These are phyloP conservation scores for Trichomalopsis sarcophagae DNA, from an alignment of 1,140 invertebrate species.

Conservation along the genomic window DNA sequence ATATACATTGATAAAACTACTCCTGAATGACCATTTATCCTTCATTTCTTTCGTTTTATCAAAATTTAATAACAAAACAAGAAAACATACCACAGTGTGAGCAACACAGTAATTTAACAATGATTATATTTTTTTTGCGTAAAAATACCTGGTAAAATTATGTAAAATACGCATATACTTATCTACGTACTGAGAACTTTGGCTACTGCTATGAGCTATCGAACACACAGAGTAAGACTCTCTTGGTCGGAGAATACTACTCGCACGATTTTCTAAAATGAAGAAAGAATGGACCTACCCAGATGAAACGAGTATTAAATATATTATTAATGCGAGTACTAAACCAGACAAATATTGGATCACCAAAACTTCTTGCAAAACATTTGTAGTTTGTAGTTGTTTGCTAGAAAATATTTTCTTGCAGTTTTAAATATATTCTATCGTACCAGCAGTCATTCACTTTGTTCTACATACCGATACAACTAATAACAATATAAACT, in stretches of 20 bases:
- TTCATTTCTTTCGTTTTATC: constrained; percentile 40
- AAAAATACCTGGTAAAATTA: constrained; percentile 52
- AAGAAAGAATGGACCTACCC: constrained; percentile 44
- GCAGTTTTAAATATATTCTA: constrained; percentile 14
- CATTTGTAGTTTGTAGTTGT: not conserved
- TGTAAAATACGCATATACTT: constrained; percentile 52
- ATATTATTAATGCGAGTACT: constrained; percentile 29
- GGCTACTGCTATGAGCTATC: constrained; percentile 66
- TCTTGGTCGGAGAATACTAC: constrained; percentile 44
- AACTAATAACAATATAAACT: constrained; percentile 38
- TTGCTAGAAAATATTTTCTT: constrained; percentile 9
- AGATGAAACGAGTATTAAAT: constrained; percentile 42
- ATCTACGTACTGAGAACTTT: constrained; percentile 60
- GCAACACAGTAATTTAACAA: constrained; percentile 50
- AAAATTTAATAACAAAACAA: constrained; percentile 52
- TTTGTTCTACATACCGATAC: constrained; percentile 27
- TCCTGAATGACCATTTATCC: constrained; percentile 24
- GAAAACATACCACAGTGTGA: constrained; percentile 51
- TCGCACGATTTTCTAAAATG: constrained; percentile 30
- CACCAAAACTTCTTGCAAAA: constrained; percentile 24
- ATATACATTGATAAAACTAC: constrained; percentile 44
- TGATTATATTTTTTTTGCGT: constrained; percentile 49
- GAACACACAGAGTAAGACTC: constrained; percentile 52
- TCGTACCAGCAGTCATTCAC: constrained; percentile 23
- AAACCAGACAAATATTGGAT: constrained; percentile 19